Evolutionary conservation across 2,888 invertebrate species (phyloP), one percentile per base, ranked within the genome.

Genomic region (Bembecia ichneumoniformis): DNA sequence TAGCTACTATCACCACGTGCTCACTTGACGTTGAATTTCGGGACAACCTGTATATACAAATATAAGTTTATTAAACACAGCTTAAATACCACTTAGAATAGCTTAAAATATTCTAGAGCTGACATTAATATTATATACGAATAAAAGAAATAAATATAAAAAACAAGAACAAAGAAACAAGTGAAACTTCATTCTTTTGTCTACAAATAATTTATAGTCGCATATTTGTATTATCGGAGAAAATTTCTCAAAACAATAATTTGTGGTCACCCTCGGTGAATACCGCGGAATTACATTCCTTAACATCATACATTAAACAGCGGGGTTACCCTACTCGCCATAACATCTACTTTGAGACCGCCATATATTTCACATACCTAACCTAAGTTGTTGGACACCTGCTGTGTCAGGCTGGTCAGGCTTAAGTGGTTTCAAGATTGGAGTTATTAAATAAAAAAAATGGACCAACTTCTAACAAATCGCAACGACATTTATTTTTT

Each of bases 251-350:
- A 51, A 51, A 55, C 52, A 52, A 55, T 55, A 51, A 51, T 56
- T 51, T 51, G 51, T 54, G 50, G 52, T 47, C 50, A 52, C 58
- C 57, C 51, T 57, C 58, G 54, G 55, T 54, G 59, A 57, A 58
- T 53, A 51, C 58, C 57, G 56, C 56, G 57, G 56, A 58, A 51
- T 50, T 51, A 59, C 65, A 51, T 50, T 51, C 60, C 65, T 61
- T 61, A 66, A 68, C 68, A 58, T 55, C 60, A 56, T 59, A 60
- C 62, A 68, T 70, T 63, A 74, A 62, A 52, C 68, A 58, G 59
- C 66, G 63, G 74, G 72, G 55, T 65, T 59, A 56, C 59, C 14
- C 52, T 47, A 44, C 55, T 47, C 28, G 14, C 50, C 48, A 48
- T 53, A 53, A 58, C 50, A 54, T 52, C 50, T 56, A 54, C 49